phyloP scores from a whole-genome alignment of 2,888 invertebrate genomes.

The Phaedon cochleariae region DNA sequence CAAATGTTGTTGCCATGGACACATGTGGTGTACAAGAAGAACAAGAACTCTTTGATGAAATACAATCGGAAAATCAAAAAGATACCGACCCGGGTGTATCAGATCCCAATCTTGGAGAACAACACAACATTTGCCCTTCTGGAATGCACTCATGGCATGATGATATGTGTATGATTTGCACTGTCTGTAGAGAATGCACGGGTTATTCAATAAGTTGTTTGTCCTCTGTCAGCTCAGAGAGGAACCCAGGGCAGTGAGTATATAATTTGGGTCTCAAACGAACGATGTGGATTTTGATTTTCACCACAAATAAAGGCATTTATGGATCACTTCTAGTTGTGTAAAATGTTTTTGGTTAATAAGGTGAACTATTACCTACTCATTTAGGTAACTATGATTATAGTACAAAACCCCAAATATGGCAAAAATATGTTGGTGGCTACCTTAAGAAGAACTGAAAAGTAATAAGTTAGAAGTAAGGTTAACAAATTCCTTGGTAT shows the following conservation, averaged over 20 bases:
- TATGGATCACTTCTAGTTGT: too few species aligned
- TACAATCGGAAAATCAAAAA: slow-evolving; percentile 63
- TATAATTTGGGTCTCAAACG: neutral
- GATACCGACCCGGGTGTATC: slow-evolving; percentile 63
- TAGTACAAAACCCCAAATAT: too few species aligned
- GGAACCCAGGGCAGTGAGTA: slow-evolving; percentile 87
- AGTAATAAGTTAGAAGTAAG: too few species aligned
- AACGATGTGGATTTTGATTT: neutral
- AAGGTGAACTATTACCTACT: too few species aligned
- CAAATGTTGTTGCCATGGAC: slow-evolving; percentile 65
- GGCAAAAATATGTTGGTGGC: too few species aligned
- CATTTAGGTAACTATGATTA: too few species aligned
- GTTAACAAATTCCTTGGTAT: too few species aligned
- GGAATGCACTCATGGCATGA: slow-evolving; percentile 82
- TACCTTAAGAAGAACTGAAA: too few species aligned
- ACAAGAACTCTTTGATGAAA: slow-evolving; percentile 66
- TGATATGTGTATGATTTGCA: slow-evolving; percentile 88
- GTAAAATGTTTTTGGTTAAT: too few species aligned
- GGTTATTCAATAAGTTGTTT: slow-evolving; percentile 89
- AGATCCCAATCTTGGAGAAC: slow-evolving; percentile 54
- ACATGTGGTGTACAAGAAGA: slow-evolving; percentile 64
- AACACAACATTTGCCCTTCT: slow-evolving; percentile 66
- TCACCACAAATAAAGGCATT: too few species aligned
- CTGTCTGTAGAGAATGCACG: slow-evolving; percentile 91
- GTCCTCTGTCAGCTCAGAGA: slow-evolving; percentile 74